These are phyloP conservation scores for Trichoplax adhaerens DNA, from an alignment of 37 sponge, comb jelly and placozoan genomes.

Conservation along the genomic window DNA sequence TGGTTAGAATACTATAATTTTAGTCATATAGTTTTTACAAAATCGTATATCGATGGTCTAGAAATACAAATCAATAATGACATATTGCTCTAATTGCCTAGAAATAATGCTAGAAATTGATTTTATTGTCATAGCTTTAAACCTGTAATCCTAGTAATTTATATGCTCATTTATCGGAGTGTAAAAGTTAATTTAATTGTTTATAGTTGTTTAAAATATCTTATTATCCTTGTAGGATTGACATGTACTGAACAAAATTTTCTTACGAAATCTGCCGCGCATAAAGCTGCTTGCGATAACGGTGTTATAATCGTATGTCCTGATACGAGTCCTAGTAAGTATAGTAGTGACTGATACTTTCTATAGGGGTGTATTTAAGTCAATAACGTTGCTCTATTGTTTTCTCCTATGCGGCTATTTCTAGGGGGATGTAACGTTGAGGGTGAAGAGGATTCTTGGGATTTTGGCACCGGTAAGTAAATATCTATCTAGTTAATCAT, in stretches of 20 bases:
- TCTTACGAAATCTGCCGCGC: conserved; percentile 63
- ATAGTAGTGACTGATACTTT: conserved; percentile 3
- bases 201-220: neutral
- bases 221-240: conserved; percentile 23
- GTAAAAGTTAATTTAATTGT: too few species aligned
- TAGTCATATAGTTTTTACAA: too few species aligned
- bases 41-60: too few species aligned
- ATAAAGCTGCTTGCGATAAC: conserved; percentile 66
- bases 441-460: conserved; percentile 85
- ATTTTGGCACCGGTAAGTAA: conserved; percentile 53
- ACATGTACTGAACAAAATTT: conserved; percentile 96
- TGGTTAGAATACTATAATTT: too few species aligned
- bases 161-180: too few species aligned
- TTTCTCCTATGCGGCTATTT: neutral
- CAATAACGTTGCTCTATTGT: conserved; percentile 3
- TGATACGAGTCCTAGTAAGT: conserved; percentile 76
- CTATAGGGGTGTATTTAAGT: neutral
- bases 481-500: neutral
- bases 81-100: too few species aligned
- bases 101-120: too few species aligned
- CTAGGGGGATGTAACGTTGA: conserved; percentile 67
- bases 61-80: too few species aligned
- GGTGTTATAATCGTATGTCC: conserved; percentile 74
- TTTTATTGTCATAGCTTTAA: too few species aligned
- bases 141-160: too few species aligned